Evolutionary conservation across 2,113 vertebrate species (phyloP), one percentile per base, ranked within the genome.

Genomic region (Isichthys henryi): DNA sequence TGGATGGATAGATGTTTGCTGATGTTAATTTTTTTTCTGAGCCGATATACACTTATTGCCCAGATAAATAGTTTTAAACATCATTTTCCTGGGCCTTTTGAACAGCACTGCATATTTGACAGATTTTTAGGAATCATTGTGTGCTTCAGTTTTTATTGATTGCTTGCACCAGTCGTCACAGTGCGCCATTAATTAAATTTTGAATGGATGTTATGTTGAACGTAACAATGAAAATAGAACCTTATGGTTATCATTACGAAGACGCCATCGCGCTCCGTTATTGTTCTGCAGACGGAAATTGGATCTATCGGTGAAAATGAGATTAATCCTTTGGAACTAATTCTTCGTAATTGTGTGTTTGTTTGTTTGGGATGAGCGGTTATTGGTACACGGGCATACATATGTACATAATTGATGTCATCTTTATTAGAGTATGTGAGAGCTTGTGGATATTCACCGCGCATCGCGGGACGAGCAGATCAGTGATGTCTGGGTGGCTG

Each of bases 401-500:
- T 48, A 46, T 45, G 21, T 84, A 21, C 82, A 48, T 48, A 23
- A 84, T 84, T 84, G 8, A 27, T 48, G 39, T n/a, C 45, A 45
- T 48, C 8, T 46, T 84, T 45, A 84, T 84, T 48, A 43, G 77
- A 45, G 43, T 48, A 17, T 84, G 39, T 46, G 80, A 46, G 80
- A 23, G 80, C 2, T 9, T 27, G 15, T 19, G 19, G 39, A 46
- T 43, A 83, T 19, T 45, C 5, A 46, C 82, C 5, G 53, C 52
- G 80, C 46, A 90, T 91, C 80, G 49, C n/a, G 89, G 89, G 90
- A 89, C 10, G 48, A 89, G 89, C 77, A 83, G 90, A 94, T 94
- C 92, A 93, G 93, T 94, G 91, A 91, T 43, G 23, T 85, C 91
- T 86, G 89, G 92, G 89, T 89, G 92, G 94, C 93, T 92, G 94